Base-by-base conservation (phyloP, 2,888 invertebrate genomes). In the Bembecia ichneumoniformis region DNA sequence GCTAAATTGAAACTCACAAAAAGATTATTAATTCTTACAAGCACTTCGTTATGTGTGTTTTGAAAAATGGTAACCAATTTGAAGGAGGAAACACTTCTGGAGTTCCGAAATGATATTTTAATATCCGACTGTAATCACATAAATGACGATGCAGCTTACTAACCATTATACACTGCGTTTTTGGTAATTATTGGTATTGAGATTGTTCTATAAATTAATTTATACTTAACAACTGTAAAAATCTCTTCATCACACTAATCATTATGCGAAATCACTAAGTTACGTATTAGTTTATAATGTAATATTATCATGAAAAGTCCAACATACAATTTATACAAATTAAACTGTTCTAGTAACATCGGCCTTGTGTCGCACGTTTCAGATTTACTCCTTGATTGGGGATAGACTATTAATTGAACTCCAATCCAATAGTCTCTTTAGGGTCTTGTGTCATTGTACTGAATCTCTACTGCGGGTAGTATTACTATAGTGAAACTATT, bases 101-200 rank as follows among this genome's bases (percentile, higher is more conserved):
- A 44, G 68, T 66, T 63, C 65, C 65, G 64, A 70, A 73, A 69
- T 50, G 60, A 63, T 59, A 58, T 28, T 28, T 28, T 28, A 67
- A 71, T 71, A 75, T 64, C 69, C 72, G 74, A 71, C 78, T 78
- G 80, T 69, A 79, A 82, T 81, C 81, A 84, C 82, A 79, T 77
- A 77, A 72, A 76, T 72, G 66, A 68, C 64, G 71, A 72, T 77
- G 83, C 81, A 83, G 82, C 74, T 76, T 74, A 77, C 73, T 82
- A 82, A 76, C 73, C 70, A 80, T 74, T n/a, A 77, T 74, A 81
- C 74, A 82, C 83, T 82, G 87, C 82, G 70, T 86, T 86, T 87
- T 87, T 87, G 87, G 87, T 87, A 86, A 84, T 83, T 82, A 87
- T 87, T 87, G 87, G 87, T 86, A 87, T 87, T 86, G 82, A 83